phyloP scores from a whole-genome alignment of 2,888 invertebrate species.

The Eupeodes latifasciatus region DNA sequence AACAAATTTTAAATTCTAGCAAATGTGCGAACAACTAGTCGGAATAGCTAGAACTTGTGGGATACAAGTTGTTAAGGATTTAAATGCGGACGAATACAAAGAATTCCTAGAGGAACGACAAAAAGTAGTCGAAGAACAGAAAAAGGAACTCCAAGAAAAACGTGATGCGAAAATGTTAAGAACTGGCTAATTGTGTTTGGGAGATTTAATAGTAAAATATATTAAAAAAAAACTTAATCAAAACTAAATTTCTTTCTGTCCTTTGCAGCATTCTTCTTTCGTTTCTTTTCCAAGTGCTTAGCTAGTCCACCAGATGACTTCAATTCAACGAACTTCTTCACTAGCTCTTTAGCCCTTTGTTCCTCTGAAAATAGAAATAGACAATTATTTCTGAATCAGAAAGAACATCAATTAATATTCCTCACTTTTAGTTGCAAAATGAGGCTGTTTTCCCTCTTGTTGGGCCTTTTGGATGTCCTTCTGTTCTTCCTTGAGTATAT shows the following conservation, averaged over 20 bases:
- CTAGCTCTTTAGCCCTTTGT: conserved; percentile 89
- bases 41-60: conserved; percentile 92
- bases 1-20: conserved; percentile 82
- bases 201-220: conserved; percentile 51
- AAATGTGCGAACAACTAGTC: conserved; percentile 92
- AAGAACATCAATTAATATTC: conserved; percentile 4
- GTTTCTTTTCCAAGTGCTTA: conserved; percentile 91
- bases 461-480: conserved; percentile 86
- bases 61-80: conserved; percentile 91
- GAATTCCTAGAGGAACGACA: conserved; percentile 92
- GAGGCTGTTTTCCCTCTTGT: conserved; percentile 89
- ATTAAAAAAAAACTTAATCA: conserved; percentile 78
- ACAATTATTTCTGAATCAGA: no score
- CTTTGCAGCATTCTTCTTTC: conserved; percentile 88
- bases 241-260: conserved; percentile 83
- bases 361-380: conserved; percentile 88
- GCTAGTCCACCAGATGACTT: conserved; percentile 91
- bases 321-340: conserved; percentile 91
- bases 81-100: conserved; percentile 92
- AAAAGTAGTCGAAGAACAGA: conserved; percentile 89
- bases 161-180: conserved; percentile 96
- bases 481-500: conserved; percentile 85
- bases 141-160: conserved; percentile 91
- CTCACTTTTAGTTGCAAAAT: conserved; percentile 90
- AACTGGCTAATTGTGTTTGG: conserved; percentile 85